Conservation (phyloP, 2,113 vertebrate genomes). For the Desmodus rotundus region DNA sequence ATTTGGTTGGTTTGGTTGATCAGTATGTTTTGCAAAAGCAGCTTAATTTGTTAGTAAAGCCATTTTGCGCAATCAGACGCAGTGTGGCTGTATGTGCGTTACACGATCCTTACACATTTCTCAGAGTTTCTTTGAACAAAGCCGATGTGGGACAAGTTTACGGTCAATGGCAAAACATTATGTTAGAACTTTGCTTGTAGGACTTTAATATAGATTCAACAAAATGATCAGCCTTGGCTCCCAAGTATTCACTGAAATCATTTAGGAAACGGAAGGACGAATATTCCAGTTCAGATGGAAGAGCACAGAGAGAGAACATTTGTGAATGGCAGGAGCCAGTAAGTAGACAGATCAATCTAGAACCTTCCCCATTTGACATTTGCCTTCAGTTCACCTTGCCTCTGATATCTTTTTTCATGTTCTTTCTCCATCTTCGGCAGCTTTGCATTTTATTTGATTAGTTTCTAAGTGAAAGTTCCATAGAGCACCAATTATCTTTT, state of each 20-base stretch:
- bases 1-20: neutral
- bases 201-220: neutral
- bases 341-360: neutral
- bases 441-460: constrained; percentile 30
- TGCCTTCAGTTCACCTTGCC: neutral
- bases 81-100: neutral
- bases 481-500: neutral
- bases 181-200: neutral
- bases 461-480: constrained; percentile 27
- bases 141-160: neutral
- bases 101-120: neutral
- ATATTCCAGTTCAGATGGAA: neutral
- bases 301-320: neutral
- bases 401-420: neutral
- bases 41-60: neutral
- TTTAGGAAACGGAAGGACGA: neutral
- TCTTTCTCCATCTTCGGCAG: neutral
- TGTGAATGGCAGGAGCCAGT: neutral
- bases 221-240: neutral
- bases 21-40: neutral
- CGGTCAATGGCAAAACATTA: neutral
- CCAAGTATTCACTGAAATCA: neutral
- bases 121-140: constrained; percentile 19
- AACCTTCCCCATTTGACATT: neutral
- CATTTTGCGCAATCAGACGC: neutral